Evolutionary conservation across 2,888 invertebrate species (phyloP).

Genomic region (Mesopsocus fuscifrons): DNA sequence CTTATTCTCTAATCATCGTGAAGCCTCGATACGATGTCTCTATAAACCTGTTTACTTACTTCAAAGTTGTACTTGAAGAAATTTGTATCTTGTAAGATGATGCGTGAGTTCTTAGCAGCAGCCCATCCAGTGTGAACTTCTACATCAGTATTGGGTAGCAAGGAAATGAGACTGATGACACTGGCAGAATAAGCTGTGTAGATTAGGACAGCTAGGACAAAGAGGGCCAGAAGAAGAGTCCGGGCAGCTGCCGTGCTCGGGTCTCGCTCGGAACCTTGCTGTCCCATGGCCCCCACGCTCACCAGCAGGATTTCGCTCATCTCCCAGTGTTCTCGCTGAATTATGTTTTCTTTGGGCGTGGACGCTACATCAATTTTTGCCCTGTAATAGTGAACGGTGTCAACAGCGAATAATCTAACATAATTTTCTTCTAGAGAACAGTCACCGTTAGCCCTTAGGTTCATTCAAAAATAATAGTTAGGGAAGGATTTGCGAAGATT

Average conservation of each 20-base stretch:
- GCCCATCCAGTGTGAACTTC: background rate
- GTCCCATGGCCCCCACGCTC: slow-evolving; percentile 14
- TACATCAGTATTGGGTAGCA: background rate
- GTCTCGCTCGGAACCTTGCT: slow-evolving; percentile 15
- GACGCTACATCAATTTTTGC: background rate
- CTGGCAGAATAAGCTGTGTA: slow-evolving; percentile 15
- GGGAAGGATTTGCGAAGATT: no score
- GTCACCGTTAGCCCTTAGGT: no score
- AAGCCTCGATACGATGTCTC: background rate
- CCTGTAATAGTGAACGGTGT: no score
- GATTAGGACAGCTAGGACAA: slow-evolving; percentile 14
- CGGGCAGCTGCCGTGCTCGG: slow-evolving; percentile 15
- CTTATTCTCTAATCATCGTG: background rate
- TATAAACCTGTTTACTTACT: background rate
- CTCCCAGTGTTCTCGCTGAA: slow-evolving; percentile 13
- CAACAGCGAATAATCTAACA: no score
- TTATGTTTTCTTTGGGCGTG: background rate
- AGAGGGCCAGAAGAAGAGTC: slow-evolving; percentile 14
- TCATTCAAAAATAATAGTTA: no score
- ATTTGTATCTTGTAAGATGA: slow-evolving; percentile 1
- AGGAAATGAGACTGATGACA: slow-evolving; percentile 14
- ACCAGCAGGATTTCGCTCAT: slow-evolving; percentile 15
- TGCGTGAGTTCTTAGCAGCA: background rate
- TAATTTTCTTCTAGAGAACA: no score
- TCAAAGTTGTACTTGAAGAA: background rate